These are phyloP conservation scores for Pseudochirops corinnae DNA, from an alignment of 2,797 vertebrate species.

Conservation along the genomic window DNA sequence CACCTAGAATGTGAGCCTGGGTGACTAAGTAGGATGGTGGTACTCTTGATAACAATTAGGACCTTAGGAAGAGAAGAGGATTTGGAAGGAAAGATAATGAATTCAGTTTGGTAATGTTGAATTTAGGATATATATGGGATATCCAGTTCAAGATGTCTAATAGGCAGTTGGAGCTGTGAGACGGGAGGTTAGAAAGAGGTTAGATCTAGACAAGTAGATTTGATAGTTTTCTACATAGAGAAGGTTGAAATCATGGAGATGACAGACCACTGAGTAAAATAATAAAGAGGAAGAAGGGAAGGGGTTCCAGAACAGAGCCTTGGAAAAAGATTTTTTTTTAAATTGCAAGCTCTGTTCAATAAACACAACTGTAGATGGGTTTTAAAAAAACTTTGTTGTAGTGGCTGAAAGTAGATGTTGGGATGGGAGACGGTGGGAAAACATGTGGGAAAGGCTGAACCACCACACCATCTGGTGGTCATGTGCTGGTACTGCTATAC, in stretches of 20 bases:
- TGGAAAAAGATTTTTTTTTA: background rate
- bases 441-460: background rate
- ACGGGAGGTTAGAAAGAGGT: background rate
- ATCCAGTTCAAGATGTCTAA: background rate
- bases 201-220: background rate
- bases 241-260: background rate
- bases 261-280: background rate
- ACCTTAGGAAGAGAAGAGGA: background rate
- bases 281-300: background rate
- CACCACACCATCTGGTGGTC: background rate
- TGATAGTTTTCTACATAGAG: background rate
- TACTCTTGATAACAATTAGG: background rate
- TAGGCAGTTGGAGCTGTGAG: background rate
- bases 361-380: background rate
- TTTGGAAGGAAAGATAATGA: background rate
- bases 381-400: background rate
- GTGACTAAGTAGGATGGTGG: background rate
- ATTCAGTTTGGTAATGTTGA: background rate
- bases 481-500: background rate
- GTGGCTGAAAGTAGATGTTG: background rate
- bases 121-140: background rate
- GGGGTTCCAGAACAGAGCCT: background rate
- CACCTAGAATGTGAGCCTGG: background rate
- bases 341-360: background rate
- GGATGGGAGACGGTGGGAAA: background rate